Percentiles rank a stretch among this genome's conserved stretches.
Conservation (phyloP, 1,140 invertebrate genomes). For the Diorhabda sublineata region DNA sequence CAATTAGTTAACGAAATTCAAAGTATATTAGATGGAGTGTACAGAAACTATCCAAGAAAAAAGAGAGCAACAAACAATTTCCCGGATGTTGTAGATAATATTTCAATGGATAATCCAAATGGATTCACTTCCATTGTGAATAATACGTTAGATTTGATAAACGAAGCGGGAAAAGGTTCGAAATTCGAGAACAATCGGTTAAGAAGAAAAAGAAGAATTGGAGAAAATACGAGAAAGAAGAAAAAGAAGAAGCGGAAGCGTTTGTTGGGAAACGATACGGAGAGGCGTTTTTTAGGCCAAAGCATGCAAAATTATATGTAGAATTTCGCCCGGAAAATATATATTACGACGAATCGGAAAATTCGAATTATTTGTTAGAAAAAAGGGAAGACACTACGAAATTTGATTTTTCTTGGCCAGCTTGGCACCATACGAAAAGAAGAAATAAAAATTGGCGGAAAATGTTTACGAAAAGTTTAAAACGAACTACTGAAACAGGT, state of each 20-base stretch:
- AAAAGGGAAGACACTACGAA: too few species aligned
- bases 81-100: too few species aligned
- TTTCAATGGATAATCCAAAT: too few species aligned
- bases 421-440: background rate
- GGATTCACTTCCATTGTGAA: too few species aligned
- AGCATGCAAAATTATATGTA: constrained; percentile 16
- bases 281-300: constrained; percentile 20
- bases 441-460: background rate
- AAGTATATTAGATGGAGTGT: constrained; percentile 13
- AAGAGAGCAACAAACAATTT: background rate
- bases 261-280: background rate
- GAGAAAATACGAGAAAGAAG: background rate
- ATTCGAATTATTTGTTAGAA: too few species aligned
- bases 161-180: too few species aligned
- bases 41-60: background rate
- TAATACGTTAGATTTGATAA: too few species aligned
- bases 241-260: background rate
- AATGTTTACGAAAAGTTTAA: background rate
- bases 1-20: constrained; percentile 17
- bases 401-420: background rate
- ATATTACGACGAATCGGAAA: too few species aligned
- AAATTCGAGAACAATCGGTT: too few species aligned
- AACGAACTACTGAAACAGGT: background rate
- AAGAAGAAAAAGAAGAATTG: too few species aligned
- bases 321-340: background rate